phyloP scores from a whole-genome alignment of 2,888 invertebrate species.

The Hyposoter dolosus region DNA sequence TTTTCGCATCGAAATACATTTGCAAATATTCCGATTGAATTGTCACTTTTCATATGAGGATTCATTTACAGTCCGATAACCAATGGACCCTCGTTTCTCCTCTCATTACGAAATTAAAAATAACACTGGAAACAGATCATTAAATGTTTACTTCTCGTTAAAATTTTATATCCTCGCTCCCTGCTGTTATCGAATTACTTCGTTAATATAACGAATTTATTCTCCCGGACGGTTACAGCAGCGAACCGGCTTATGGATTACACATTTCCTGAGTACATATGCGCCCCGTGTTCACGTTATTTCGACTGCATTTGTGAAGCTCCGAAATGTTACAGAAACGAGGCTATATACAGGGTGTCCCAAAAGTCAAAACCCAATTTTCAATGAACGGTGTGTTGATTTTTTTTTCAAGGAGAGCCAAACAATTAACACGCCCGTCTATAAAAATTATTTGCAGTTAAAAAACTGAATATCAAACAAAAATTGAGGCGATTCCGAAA shows the following conservation, averaged over 20 bases:
- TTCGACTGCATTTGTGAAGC: neutral
- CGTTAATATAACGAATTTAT: slow-evolving; percentile 31
- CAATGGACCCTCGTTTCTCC: neutral
- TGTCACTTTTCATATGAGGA: neutral
- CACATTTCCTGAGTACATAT: slow-evolving; percentile 25
- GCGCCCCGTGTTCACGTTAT: slow-evolving; percentile 12
- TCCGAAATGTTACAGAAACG: neutral
- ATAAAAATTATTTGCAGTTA: too few relatives aligned
- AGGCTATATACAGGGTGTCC: neutral
- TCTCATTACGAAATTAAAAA: neutral
- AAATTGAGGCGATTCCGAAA: too few relatives aligned
- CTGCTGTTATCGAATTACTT: slow-evolving; percentile 31
- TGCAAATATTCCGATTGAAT: neutral
- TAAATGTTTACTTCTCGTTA: slow-evolving; percentile 5
- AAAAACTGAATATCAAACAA: too few relatives aligned
- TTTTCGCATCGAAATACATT: neutral
- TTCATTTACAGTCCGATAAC: neutral
- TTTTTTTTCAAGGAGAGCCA: neutral
- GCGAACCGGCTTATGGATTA: slow-evolving; percentile 49
- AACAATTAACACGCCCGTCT: neutral
- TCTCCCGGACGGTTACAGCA: slow-evolving; percentile 21
- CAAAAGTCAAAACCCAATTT: neutral
- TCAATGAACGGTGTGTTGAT: neutral
- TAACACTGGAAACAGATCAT: neutral
- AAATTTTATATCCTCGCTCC: neutral